Conservation (phyloP, 30 jellyfish, hydroid and myxozoan species). For the Catostylus mosaicus region DNA sequence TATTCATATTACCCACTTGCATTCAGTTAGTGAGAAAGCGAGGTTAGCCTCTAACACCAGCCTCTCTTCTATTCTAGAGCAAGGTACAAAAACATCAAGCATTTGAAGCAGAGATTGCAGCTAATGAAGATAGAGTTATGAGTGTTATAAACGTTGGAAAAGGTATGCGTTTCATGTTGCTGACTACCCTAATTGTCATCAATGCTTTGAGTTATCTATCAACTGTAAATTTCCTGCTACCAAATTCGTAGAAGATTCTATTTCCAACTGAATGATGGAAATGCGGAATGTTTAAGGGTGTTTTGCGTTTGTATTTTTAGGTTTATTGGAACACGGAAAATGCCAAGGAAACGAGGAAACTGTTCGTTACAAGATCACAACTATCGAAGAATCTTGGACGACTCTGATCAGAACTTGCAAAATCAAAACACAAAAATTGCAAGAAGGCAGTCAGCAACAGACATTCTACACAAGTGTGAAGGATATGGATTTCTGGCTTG, state of each 20-base stretch:
- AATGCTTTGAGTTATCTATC: neutral
- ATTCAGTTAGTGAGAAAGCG: no score
- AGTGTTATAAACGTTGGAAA: slow-evolving; percentile 79
- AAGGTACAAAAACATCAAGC: slow-evolving; percentile 97
- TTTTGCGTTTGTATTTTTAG: slow-evolving; percentile 33
- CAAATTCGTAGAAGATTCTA: no score
- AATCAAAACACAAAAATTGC: slow-evolving; percentile 78
- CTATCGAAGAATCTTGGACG: slow-evolving; percentile 88
- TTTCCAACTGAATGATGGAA: no score
- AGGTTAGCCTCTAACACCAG: no score
- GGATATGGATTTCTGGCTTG: slow-evolving; percentile 96
- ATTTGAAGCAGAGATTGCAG: slow-evolving; percentile 94
- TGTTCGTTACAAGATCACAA: slow-evolving; percentile 57
- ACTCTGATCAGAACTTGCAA: slow-evolving; percentile 66
- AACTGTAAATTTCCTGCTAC: no score
- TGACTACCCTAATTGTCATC: slow-evolving; percentile 1
- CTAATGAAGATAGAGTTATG: slow-evolving; percentile 91
- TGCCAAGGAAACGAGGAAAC: slow-evolving; percentile 89
- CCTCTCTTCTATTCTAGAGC: slow-evolving; percentile 59
- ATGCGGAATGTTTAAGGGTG: no score
- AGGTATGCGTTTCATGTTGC: slow-evolving; percentile 38
- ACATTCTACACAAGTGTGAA: slow-evolving; percentile 82
- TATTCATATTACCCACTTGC: no score
- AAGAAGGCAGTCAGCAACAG: slow-evolving; percentile 94
- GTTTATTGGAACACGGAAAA: slow-evolving; percentile 71